phyloP scores from a whole-genome alignment of 2,797 vertebrate genomes.

The Artibeus lituratus region DNA sequence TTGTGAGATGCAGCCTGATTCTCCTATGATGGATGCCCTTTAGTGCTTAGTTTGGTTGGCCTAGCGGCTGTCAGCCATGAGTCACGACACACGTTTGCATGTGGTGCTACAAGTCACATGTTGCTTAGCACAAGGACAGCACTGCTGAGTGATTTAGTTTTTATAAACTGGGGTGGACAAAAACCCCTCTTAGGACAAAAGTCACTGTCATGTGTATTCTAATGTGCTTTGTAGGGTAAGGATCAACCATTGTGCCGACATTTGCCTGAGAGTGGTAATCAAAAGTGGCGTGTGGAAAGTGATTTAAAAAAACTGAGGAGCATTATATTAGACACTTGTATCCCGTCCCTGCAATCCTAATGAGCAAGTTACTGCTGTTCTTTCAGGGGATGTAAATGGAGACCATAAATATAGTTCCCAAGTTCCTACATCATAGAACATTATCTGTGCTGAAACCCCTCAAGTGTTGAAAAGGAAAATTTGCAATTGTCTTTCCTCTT shows the following conservation, averaged over 20 bases:
- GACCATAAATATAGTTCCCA: neutral
- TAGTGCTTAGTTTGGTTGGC: neutral
- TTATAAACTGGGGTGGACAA: neutral
- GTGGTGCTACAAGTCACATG: neutral
- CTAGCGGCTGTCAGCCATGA: neutral
- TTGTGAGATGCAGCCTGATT: neutral
- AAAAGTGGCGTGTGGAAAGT: neutral
- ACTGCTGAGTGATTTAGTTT: neutral
- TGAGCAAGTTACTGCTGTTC: neutral
- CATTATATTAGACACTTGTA: neutral
- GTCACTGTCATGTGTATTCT: neutral
- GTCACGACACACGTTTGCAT: neutral
- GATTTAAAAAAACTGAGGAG: slow-evolving; percentile 13
- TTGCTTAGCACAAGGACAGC: neutral
- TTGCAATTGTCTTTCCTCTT: neutral
- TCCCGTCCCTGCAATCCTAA: neutral
- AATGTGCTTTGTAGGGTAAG: neutral
- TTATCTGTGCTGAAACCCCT: neutral
- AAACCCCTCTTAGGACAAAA: neutral
- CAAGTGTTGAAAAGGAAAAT: neutral
- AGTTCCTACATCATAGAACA: neutral
- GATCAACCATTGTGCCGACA: neutral
- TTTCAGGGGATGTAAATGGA: neutral
- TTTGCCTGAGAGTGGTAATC: neutral
- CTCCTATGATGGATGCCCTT: neutral